Conservation (phyloP, 2,113 vertebrate species). For the Malaclemys terrapin region DNA sequence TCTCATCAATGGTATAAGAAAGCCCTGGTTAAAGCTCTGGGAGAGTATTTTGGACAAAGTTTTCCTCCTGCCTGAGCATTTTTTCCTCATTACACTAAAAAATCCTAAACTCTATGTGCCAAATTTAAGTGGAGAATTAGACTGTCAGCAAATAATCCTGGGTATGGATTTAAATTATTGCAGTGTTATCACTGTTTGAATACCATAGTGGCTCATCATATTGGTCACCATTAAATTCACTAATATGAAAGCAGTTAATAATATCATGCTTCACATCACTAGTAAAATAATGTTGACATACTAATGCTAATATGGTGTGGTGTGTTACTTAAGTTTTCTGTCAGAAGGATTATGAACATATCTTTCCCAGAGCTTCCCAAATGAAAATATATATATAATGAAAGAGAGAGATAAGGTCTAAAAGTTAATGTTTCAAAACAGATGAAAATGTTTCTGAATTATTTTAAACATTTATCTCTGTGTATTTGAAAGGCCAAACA, state of each 20-base stretch:
- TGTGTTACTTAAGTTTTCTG: not conserved
- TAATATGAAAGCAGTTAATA: slow-evolving; percentile 23
- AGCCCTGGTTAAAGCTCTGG: not conserved
- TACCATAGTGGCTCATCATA: not conserved
- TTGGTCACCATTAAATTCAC: slow-evolving; percentile 31
- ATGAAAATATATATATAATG: slow-evolving; percentile 23
- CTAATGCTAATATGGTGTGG: not conserved
- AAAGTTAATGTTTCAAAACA: slow-evolving; percentile 53
- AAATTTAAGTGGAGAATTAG: not conserved
- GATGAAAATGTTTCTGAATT: slow-evolving; percentile 54
- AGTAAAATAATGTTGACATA: not conserved
- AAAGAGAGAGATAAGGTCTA: slow-evolving; percentile 25
- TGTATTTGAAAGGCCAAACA: slow-evolving; percentile 48
- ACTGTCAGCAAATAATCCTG: not conserved
- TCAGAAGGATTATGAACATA: slow-evolving; percentile 11
- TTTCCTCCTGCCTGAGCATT: not conserved
- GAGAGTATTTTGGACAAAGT: not conserved
- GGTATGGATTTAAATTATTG: not conserved
- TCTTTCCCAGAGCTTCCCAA: slow-evolving; percentile 34
- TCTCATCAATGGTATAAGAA: not conserved
- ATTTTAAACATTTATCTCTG: slow-evolving; percentile 65
- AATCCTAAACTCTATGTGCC: not conserved
- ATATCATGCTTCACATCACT: slow-evolving; percentile 28
- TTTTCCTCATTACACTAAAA: not conserved
- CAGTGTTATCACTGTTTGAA: not conserved